Base-by-base conservation (phyloP, 2,797 vertebrate genomes). In the Pipistrellus kuhlii region DNA sequence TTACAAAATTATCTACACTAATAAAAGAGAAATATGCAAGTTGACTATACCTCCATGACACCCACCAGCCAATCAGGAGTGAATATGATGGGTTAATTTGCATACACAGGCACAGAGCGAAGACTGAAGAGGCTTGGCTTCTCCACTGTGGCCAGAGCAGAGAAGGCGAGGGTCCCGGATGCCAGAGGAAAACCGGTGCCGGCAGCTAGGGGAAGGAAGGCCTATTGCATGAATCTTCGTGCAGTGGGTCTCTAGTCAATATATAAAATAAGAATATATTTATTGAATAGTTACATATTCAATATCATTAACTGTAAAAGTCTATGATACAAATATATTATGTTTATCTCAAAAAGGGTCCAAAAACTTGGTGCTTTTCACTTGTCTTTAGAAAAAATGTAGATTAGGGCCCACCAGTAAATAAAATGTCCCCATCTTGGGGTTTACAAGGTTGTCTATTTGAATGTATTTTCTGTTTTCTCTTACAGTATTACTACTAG, bases 301-400 rank as follows among this genome's bases (percentile, higher is more conserved):
- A 80, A 53, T 93, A 35, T 81, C 18, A 78, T 90, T 81, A 82
- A 18, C 69, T 87, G 3, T 81, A 85, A 80, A 95, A 80, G 38
- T 91, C 66, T 69, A 0, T 69, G 80, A 96, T 69, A 77, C 38
- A 95, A 84, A 76, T 71, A 76, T 27, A 20, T 85, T 92, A 69
- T 62, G 4, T 73, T 95, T 78, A 83, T 80, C 38, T 94, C 83
- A 90, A 23, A 90, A 91, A 88, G 32, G 2, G 4, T 51, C n/a
- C 35, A 5, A 84, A 80, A 77, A 51, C 66, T 73, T 53, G 32
- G 1, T 68, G 21, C 66, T 87, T 86, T 88, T 44, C 38, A 83
- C 48, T 90, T 86, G 44, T 64, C 9, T 83, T 32, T 85, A 82
- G 53, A 71, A 46, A 90, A 66, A 87, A 72, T 71, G n/a, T 76